Percentiles rank a stretch among this genome's conserved stretches.
Evolutionary conservation across 2,888 invertebrate species (phyloP).

Genomic region (Timema podura): DNA sequence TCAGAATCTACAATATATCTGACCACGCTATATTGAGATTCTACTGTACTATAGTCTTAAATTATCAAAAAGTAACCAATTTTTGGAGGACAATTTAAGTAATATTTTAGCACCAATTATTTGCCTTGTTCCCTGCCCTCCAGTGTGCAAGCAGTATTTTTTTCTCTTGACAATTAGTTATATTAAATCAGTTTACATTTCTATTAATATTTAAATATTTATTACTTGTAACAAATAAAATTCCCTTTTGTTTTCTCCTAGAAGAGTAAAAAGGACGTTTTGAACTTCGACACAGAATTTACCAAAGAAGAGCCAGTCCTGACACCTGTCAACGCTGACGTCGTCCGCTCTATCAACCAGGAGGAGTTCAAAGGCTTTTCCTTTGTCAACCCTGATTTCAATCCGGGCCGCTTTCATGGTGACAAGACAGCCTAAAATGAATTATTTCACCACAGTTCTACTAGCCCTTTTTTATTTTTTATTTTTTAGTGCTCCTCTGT

Average conservation of each 20-base stretch:
- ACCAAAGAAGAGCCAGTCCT: slow-evolving; percentile 97
- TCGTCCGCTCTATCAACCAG: slow-evolving; percentile 92
- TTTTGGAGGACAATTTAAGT: no score
- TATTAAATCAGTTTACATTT: no score
- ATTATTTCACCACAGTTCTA: not conserved
- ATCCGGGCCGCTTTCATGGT: slow-evolving; percentile 41
- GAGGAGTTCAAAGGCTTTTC: slow-evolving; percentile 98
- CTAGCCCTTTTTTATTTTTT: not conserved
- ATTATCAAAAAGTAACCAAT: no score
- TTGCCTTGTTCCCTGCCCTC: no score
- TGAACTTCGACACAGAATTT: slow-evolving; percentile 99
- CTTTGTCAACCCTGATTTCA: slow-evolving; percentile 90
- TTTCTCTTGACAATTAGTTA: no score
- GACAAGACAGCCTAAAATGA: slow-evolving; percentile 28
- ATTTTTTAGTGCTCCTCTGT: not conserved
- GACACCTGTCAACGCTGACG: slow-evolving; percentile 87
- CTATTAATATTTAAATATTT: no score
- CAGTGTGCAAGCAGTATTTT: no score
- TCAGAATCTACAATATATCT: no score
- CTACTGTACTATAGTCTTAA: no score
- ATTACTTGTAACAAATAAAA: no score
- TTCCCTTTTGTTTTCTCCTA: slow-evolving; percentile 43
- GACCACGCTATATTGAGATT: no score
- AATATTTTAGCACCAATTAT: no score
- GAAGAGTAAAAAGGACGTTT: slow-evolving; percentile 94